Base-by-base conservation (phyloP, 92 coral and sea anemone species). In the Actinernus sp. region DNA sequence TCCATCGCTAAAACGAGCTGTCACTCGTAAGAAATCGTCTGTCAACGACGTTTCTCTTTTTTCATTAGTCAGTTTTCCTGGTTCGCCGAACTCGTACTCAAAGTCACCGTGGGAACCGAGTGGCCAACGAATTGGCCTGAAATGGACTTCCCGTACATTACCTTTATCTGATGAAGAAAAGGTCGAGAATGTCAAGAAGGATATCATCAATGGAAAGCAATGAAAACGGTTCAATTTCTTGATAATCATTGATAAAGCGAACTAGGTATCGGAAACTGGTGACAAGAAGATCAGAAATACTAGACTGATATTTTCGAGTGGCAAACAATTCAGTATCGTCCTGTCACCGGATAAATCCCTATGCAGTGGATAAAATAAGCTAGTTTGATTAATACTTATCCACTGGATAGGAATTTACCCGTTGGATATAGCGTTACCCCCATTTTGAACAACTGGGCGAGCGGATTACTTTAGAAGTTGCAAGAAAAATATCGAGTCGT, bases 11-110 rank as follows among this genome's bases (percentile, higher is more conserved):
- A 58, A 50, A 22, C 33, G 44, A 6, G 70, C 74, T 11, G 59
- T 52, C 11, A 81, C 62, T 47, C 36, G 58, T 33, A 83, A 48
- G 41, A 80, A 86, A 34, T 86, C 92, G 49, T 73, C 78, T 23
- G 49, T 75, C 16, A 63, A 31, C 20, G 63, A 19, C 30, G 52
- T 41, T 24, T 45, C 28, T 28, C 39, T 9, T 8, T 28, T 26
- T 20, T 16, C 26, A 30, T 56, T 28, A 24, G 27, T 54, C 22
- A 66, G 46, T 4, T 32, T 31, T 16, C 2, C 44, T 26, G 57
- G 28, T 5, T 68, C 47, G 22, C 70, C 78, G 18, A 49, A 21
- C 7, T 7, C n/a, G 1, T 31, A 14, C 0, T 36, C 13, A 34
- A 27, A 58, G 29, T 78, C 84, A 14, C 50, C 9, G 16, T 45